Percentiles rank a stretch among this genome's conserved stretches.
phyloP scores from a whole-genome alignment of 2,888 invertebrate species.

The Bimastos eiseni region DNA sequence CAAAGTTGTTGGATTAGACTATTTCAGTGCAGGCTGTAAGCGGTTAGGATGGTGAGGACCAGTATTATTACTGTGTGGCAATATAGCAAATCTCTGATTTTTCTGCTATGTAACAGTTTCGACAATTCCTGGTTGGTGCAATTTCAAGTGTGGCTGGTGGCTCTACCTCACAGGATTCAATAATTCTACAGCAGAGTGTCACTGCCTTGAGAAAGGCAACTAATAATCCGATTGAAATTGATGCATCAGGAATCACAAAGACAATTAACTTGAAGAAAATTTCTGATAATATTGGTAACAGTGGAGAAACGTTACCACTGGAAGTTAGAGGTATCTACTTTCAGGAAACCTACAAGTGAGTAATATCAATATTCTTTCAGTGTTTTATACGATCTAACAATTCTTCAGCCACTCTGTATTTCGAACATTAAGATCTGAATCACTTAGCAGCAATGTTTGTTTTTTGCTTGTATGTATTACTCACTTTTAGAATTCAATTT shows the following conservation, averaged over 20 bases:
- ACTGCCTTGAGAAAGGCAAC: background rate
- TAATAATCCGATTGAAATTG: background rate
- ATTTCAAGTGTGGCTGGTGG: background rate
- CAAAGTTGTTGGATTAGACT: background rate
- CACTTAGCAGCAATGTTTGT: background rate
- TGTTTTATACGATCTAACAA: background rate
- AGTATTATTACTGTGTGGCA: background rate
- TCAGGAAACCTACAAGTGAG: background rate
- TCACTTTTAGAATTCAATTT: too few relatives aligned
- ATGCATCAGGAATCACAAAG: background rate
- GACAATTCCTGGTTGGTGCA: background rate
- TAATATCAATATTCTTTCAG: background rate
- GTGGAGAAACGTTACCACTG: background rate
- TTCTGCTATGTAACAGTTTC: background rate
- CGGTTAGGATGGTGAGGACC: background rate
- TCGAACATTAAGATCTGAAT: background rate
- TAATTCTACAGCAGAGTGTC: background rate
- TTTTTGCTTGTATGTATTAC: background rate
- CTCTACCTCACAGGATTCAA: background rate
- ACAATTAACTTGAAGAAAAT: background rate
- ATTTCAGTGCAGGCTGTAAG: background rate
- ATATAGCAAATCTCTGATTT: background rate
- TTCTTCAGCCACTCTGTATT: background rate
- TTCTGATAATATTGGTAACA: background rate
- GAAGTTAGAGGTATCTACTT: background rate